Evolutionary conservation across 2,797 vertebrate species (phyloP).

Genomic region (Cossypha caffra): DNA sequence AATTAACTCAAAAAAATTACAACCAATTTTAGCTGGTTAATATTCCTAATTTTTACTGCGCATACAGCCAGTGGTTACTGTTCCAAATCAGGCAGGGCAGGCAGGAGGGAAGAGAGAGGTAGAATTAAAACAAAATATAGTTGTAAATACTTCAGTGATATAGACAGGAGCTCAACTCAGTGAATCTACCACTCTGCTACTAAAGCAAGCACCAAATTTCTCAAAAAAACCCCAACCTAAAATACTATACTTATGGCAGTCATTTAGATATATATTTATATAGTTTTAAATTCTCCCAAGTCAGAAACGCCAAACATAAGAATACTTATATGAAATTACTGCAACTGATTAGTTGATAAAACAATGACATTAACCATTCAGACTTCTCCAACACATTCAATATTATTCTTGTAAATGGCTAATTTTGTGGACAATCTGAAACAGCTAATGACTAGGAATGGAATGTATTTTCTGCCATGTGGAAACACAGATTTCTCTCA

Average conservation of each 20-base stretch:
- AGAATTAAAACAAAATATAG: not conserved
- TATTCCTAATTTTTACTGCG: not conserved
- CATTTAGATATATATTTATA: not conserved
- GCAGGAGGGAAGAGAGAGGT: fast-evolving
- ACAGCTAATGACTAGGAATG: not conserved
- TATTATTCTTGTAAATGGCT: not conserved
- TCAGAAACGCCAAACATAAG: not conserved
- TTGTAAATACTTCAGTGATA: not conserved
- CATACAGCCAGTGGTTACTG: not conserved
- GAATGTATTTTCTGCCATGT: not conserved
- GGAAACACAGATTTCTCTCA: not conserved
- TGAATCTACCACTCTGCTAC: not conserved
- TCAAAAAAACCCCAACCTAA: not conserved
- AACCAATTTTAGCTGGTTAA: not conserved
- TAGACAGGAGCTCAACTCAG: not conserved
- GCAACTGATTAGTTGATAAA: not conserved
- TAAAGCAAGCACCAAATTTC: not conserved
- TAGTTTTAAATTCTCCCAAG: not conserved
- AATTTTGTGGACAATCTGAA: not conserved
- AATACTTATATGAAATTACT: not conserved
- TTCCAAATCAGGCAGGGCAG: not conserved
- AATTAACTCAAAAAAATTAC: not conserved
- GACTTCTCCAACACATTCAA: not conserved
- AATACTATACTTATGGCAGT: not conserved
- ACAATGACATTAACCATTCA: not conserved